phyloP scores from a whole-genome alignment of 2,797 vertebrate species.

The Odontamblyopus lacepedii region DNA sequence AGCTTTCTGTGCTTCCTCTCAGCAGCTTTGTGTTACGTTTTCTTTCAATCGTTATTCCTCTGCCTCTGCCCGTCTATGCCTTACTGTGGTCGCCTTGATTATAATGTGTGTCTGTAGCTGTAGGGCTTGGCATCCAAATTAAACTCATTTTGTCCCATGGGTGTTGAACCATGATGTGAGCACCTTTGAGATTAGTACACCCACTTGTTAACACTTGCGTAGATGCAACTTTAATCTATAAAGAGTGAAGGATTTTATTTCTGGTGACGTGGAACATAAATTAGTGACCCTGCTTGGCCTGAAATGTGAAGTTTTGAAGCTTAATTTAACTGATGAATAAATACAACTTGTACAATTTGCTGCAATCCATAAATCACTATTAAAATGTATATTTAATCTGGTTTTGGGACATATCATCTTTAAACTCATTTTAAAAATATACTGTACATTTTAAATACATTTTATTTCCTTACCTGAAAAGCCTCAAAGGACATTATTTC shows the following conservation, averaged over 20 bases:
- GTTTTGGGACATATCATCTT: not conserved
- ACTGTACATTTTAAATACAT: too few relatives aligned
- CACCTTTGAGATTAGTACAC: slow-evolving; percentile 58
- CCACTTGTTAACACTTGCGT: slow-evolving; percentile 51
- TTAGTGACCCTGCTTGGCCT: not conserved
- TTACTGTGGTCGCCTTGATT: slow-evolving; percentile 72
- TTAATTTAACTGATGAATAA: not conserved
- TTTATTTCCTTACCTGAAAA: not conserved
- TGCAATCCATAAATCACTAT: not conserved
- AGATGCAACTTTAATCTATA: slow-evolving; percentile 26
- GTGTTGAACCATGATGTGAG: slow-evolving; percentile 42
- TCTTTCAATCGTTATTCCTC: slow-evolving; percentile 27
- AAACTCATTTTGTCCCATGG: slow-evolving; percentile 64
- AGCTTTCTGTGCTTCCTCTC: slow-evolving; percentile 39
- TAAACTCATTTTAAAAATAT: too few relatives aligned
- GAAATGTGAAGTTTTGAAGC: not conserved
- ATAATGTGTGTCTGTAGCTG: slow-evolving; percentile 70
- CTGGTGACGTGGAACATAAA: not conserved
- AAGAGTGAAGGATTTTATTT: not conserved
- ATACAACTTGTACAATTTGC: not conserved
- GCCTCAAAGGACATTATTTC: not conserved
- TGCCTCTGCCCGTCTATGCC: slow-evolving; percentile 35
- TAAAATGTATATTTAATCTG: not conserved
- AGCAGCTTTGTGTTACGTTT: slow-evolving; percentile 27
- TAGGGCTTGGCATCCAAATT: slow-evolving; percentile 74